A percentile compares a stretch with the other conserved stretches of the same genome.
phyloP scores from a whole-genome alignment of 2,888 invertebrate species.

The Tinea pellionella region DNA sequence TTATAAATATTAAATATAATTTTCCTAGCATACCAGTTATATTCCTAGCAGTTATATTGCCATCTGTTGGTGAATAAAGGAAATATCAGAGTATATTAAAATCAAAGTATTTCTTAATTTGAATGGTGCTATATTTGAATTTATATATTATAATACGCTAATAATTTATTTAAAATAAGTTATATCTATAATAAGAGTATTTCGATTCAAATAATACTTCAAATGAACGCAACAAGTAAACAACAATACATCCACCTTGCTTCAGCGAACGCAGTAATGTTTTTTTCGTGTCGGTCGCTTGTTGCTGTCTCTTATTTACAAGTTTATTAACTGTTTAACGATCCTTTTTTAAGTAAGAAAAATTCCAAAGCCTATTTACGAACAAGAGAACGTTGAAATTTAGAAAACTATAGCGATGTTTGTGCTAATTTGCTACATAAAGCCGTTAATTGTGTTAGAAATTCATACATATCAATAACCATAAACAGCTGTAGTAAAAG shows the following conservation, averaged over 20 bases:
- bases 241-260: not conserved
- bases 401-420: not conserved
- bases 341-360: not conserved
- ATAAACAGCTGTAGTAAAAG: slow-evolving; percentile 35
- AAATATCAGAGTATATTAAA: too few species aligned
- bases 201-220: too few species aligned
- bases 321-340: not conserved
- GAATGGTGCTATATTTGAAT: too few species aligned
- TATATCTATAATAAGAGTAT: too few species aligned
- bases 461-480: not conserved
- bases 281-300: not conserved
- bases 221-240: not conserved
- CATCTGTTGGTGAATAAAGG: too few species aligned
- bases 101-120: too few species aligned
- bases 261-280: not conserved
- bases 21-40: too few species aligned
- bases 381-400: not conserved
- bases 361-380: not conserved
- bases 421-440: not conserved
- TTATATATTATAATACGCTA: too few species aligned
- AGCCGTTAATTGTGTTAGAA: slow-evolving; percentile 8
- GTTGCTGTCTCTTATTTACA: slow-evolving; percentile 3
- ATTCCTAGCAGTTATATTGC: too few species aligned
- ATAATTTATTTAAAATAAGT: too few species aligned
- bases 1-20: too few species aligned